phyloP scores from a whole-genome alignment of 2,797 vertebrate species.

The Smutsia temminckii region DNA sequence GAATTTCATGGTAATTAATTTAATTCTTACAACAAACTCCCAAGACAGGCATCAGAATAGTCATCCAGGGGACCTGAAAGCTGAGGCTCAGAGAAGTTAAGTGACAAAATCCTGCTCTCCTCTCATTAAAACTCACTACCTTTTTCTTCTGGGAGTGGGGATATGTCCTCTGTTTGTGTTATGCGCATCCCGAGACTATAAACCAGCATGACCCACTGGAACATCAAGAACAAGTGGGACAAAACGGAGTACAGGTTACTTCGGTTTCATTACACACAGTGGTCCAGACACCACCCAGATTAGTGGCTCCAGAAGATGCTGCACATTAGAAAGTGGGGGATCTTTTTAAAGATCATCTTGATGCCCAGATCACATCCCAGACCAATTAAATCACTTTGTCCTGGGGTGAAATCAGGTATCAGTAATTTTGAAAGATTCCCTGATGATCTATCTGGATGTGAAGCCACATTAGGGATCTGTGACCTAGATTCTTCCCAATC shows the following conservation, averaged over 20 bases:
- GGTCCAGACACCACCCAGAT: background rate
- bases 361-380: background rate
- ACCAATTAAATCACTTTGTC: background rate
- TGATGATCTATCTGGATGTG: background rate
- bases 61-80: background rate
- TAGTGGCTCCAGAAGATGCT: background rate
- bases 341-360: background rate
- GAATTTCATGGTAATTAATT: background rate
- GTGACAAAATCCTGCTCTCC: background rate
- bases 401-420: background rate
- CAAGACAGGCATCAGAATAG: background rate
- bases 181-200: background rate
- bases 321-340: background rate
- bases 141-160: background rate
- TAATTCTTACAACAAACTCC: background rate
- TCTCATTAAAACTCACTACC: background rate
- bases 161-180: background rate
- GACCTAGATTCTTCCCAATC: background rate
- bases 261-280: background rate
- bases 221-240: background rate
- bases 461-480: background rate
- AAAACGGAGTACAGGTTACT: background rate
- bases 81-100: background rate
- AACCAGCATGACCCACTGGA: background rate
- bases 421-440: slow-evolving; percentile 19